phyloP scores from a whole-genome alignment of 1,140 invertebrate species.

The Pseudobourletiella spinata region DNA sequence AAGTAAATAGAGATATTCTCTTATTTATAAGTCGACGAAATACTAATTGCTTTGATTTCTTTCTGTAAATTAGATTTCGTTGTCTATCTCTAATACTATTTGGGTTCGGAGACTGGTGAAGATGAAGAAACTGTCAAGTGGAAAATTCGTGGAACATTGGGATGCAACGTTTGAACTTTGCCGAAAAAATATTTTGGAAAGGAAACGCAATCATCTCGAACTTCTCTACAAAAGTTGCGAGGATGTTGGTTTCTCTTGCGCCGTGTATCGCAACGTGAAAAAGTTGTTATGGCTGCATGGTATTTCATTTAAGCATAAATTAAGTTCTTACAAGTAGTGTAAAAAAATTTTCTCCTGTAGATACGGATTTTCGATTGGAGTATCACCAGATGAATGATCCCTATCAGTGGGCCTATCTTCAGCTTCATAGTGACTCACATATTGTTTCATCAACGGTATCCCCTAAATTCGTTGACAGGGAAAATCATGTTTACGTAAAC shows the following conservation, averaged over 20 bases:
- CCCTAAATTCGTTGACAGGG: background rate
- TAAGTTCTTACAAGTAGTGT: background rate
- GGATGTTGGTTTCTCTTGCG: background rate
- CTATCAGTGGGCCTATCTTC: background rate
- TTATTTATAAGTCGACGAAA: background rate
- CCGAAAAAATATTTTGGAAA: background rate
- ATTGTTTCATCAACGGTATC: background rate
- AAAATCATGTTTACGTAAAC: background rate
- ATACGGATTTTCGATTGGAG: background rate
- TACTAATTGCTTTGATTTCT: background rate
- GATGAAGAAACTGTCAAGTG: background rate
- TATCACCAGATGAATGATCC: background rate
- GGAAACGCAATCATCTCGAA: background rate
- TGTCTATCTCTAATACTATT: background rate
- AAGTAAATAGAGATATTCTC: background rate
- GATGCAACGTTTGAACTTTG: background rate
- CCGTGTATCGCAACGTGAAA: background rate
- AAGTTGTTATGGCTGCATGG: background rate
- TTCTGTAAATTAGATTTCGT: background rate
- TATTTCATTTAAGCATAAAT: background rate
- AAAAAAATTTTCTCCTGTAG: background rate
- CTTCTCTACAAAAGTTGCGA: background rate
- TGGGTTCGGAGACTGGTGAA: constrained; percentile 2
- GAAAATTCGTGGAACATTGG: background rate
- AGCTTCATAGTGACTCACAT: background rate